Evolutionary conservation across 2,888 invertebrate genomes (phyloP), one percentile per base, ranked within the genome.

Genomic region (Eristalis tenax): DNA sequence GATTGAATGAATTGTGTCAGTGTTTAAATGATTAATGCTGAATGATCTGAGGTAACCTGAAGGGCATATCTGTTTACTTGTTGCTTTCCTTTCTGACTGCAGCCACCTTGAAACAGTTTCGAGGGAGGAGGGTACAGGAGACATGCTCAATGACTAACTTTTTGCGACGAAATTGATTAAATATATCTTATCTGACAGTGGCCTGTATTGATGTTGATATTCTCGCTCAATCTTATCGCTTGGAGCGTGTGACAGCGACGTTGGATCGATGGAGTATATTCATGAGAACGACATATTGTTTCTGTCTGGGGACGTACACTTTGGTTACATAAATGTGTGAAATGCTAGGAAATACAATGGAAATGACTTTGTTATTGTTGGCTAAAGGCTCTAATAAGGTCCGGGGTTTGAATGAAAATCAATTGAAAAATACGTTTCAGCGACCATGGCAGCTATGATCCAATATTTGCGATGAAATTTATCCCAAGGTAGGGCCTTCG

Each of bases 1-100:
- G 32, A 32, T 32, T 32, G 32, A 32, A 32, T 50, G 64, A 63
- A 65, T 73, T 35, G 66, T 69, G 68, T 77, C 76, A 77, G 43
- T 77, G 68, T 50, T 77, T 35, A 77, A 40, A 61, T 77, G 68
- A 63, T 77, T 35, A 77, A 40, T 77, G 77, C 22, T 77, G 57
- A 77, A 50, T 50, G 50, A 50, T 50, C 50, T 6, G 50, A 50
- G 50, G 50, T 40, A 43, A 57, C 23, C 65, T 71, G 56, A 71
- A 78, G 78, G 71, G n/a, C n/a, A n/a, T n/a, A n/a, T n/a, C n/a
- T n/a, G n/a, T n/a, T n/a, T n/a, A 65, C 78, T 64, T 69, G 13
- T 40, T 11, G 13, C 3, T 11, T 13, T 40, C 26, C 26, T 13
- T 40, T 13, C 40, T 40, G 35, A 35, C 38, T 38, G 38, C n/a